Evolutionary conservation across 1,140 invertebrate species (phyloP), one percentile per base, ranked within the genome.

Genomic region (Marisa cornuarietis): DNA sequence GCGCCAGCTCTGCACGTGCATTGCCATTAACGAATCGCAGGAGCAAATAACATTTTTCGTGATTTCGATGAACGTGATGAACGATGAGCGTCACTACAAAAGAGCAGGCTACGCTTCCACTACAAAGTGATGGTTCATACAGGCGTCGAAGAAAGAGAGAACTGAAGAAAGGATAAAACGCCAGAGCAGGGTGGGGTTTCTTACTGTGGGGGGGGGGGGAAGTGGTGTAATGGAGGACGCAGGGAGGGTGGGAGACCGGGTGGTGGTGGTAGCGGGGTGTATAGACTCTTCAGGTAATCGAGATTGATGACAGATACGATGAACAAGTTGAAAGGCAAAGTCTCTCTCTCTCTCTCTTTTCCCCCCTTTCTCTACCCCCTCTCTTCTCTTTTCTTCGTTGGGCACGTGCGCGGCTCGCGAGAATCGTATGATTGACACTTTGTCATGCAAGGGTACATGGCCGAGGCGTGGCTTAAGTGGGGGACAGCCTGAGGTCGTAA

Each of bases 351-450:
- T n/a, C n/a, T n/a, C n/a, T n/a, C n/a, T n/a, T 54, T 54, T n/a
- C 51, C n/a, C 51, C 20, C 71, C 24, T 54, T 73, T 24, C 26
- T 24, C 49, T 24, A 13, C 6, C 22, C 72, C 10, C 8, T 74
- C 49, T 24, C 71, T 1, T 8, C 51, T 54, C 49, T 52, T 49
- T 22, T 49, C 16, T 54, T 73, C 71, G 9, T 49, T 58, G 51
- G 76, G 42, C 76, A 77, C 76, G 76, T 42, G 76, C 76, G 52
- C 14, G 76, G 51, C 76, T 77, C 76, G 76, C 65, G 76, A 61
- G 63, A 31, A 18, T 20, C 18, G 6, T 18, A 6, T 77, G 76
- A 77, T 42, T 77, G 76, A 69, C 76, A 77, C 20, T n/a, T 58
- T 77, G 76, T 77, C 76, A 77, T 7, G 18, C 11, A 22, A 42